Evolutionary conservation across 23 tunicate species (phyloP), one percentile per base, ranked within the genome.

Genomic region (Halocynthia aurantium): DNA sequence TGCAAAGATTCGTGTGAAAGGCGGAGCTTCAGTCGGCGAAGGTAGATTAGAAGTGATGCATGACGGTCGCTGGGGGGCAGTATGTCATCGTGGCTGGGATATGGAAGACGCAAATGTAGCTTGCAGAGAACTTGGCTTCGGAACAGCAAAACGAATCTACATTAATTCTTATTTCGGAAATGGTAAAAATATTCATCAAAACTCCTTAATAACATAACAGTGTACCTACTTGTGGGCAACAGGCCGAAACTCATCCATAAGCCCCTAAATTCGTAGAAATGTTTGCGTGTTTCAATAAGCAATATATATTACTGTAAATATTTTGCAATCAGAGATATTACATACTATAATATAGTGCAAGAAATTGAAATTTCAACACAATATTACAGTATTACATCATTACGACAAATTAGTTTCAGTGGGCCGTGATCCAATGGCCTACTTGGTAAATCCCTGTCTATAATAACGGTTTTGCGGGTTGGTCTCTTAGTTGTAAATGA

Each of bases 11-110:
- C 67, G 98, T 20, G 67, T 93, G 22, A 86, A 84, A 71, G 75
- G 84, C 7, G 98, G 98, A 7, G 52, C 93, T 52, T 52, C 76
- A 0, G 84, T 85, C 19, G 98, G 98, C 8, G 92, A 86, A 69
- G 98, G 98, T 8, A 53, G 98, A 54, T 15, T 93, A 22, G 98
- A 93, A 64, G 77, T 93, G 10, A 81, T 73, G 75, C 61, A 78
- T 54, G 22, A 49, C 10, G 92, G 93, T 8, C 85, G 88, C 31
- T 93, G 98, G 98, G 98, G 98, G 57, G 87, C 98, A 0, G 84
- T 93, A 0, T 93, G 98, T 71, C 93, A 93, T 71, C 71, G 82
- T 4, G 66, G 75, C 5, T 93, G 71, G 58, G 76, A 75, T 62
- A 55, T 93, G 19, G 44, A 61, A 44, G 79, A 85, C 20, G 93